These are phyloP conservation scores for Syngnathus scovelli DNA, from an alignment of 2,113 vertebrate genomes.

Conservation along the genomic window DNA sequence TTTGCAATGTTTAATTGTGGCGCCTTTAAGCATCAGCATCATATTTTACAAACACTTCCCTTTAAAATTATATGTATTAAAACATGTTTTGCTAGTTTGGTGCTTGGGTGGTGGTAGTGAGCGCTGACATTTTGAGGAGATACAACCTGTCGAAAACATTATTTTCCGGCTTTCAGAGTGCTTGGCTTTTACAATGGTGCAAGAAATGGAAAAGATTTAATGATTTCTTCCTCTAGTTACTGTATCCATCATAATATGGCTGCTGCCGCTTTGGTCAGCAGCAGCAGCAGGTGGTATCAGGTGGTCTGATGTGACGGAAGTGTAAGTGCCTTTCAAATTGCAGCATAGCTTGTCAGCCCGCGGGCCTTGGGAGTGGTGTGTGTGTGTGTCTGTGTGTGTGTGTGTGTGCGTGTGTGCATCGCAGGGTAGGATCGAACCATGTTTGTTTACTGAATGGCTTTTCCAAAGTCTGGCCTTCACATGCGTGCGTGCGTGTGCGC, in stretches of 20 bases:
- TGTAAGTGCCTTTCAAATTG: conserved; percentile 69
- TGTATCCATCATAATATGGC: conserved; percentile 57
- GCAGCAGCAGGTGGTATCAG: conserved; percentile 65
- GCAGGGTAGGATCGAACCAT: conserved; percentile 39
- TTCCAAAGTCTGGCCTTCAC: conserved; percentile 42
- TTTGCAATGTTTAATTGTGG: not conserved
- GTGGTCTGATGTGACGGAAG: conserved; percentile 61
- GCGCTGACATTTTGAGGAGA: not conserved
- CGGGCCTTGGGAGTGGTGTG: conserved; percentile 51
- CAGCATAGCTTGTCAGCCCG: conserved; percentile 65
- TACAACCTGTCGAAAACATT: not conserved
- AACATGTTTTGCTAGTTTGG: not conserved
- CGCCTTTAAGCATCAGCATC: not conserved
- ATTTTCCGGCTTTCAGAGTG: not conserved
- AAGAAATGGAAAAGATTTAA: conserved; percentile 48
- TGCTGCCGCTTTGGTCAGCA: conserved; percentile 54
- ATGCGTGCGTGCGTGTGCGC: conserved; percentile 8
- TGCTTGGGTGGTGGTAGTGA: not conserved
- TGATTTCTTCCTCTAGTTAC: conserved; percentile 45
- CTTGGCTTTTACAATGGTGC: conserved; percentile 11
- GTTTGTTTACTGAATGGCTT: conserved; percentile 55
- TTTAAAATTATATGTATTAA: not conserved
- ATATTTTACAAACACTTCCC: not conserved
- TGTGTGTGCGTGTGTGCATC: conserved; percentile 1
- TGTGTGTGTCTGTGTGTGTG: too few relatives aligned